Percentiles rank a stretch among this genome's conserved stretches.
Evolutionary conservation across 2,888 invertebrate species (phyloP).

Genomic region (Charanyca ferruginea): DNA sequence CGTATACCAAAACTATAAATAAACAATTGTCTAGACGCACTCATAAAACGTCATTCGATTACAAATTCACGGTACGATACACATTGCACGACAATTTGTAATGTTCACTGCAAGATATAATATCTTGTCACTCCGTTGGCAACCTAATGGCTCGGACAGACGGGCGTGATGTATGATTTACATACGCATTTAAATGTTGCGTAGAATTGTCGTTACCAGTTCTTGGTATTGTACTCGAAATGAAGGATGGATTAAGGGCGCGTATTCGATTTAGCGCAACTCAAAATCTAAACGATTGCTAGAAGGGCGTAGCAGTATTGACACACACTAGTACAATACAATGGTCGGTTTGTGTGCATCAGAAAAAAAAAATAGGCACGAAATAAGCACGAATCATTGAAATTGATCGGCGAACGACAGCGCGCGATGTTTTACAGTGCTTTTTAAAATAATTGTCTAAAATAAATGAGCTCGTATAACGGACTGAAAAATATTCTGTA

Average conservation of each 20-base stretch:
- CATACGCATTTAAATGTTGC: slow-evolving; percentile 48
- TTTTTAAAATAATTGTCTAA: no score
- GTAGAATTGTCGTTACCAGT: slow-evolving; percentile 4
- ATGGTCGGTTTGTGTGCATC: no score
- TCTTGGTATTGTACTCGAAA: slow-evolving; percentile 29
- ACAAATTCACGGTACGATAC: slow-evolving; percentile 18
- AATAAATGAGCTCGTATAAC: no score
- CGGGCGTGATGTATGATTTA: slow-evolving; percentile 45
- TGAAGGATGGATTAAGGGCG: background rate
- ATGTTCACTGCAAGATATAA: slow-evolving; percentile 35
- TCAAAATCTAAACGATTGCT: no score
- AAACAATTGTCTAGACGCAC: slow-evolving; percentile 41
- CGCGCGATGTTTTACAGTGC: no score
- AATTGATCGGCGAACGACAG: no score
- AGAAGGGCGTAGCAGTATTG: no score
- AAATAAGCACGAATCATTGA: no score
- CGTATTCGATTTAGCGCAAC: no score
- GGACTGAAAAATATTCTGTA: no score
- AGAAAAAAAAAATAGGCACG: no score
- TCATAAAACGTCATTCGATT: slow-evolving; percentile 37
- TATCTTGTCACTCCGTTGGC: slow-evolving; percentile 43
- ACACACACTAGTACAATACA: no score
- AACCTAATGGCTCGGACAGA: slow-evolving; percentile 50
- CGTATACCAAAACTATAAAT: slow-evolving; percentile 6
- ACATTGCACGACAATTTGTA: slow-evolving; percentile 52